A percentile compares a stretch with the other conserved stretches of the same genome.
phyloP scores from a whole-genome alignment of 2,113 vertebrate genomes.

The Plestiodon gilberti region DNA sequence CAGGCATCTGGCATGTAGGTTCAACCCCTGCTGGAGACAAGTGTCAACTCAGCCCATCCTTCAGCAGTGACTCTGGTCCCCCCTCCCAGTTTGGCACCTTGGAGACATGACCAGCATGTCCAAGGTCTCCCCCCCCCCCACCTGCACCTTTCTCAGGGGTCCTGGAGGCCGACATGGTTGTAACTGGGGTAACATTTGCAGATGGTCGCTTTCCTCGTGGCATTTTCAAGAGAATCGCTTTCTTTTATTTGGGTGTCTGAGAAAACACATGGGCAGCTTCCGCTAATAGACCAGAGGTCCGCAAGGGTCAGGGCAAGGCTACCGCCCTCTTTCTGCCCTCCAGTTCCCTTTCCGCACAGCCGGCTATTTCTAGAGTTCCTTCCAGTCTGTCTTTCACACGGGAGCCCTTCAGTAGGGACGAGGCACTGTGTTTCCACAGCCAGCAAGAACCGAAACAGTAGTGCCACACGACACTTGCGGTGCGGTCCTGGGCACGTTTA shows the following conservation, averaged over 20 bases:
- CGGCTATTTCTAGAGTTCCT: no score
- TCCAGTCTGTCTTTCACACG: no score
- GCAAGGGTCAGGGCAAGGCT: no score
- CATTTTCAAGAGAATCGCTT: background rate
- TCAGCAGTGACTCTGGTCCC: background rate
- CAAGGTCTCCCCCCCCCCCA: background rate
- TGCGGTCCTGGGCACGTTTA: no score
- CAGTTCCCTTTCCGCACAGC: no score
- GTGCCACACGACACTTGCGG: no score
- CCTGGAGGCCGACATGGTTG: background rate
- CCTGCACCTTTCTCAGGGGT: background rate
- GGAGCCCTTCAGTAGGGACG: no score
- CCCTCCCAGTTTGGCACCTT: background rate
- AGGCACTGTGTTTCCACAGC: no score
- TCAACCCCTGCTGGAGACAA: background rate
- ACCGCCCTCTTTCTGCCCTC: background rate
- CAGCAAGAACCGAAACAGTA: no score
- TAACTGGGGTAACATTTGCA: background rate
- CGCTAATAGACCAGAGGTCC: background rate
- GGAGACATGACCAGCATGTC: background rate
- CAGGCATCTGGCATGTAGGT: background rate
- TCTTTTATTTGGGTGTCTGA: background rate
- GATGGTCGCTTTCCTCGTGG: background rate
- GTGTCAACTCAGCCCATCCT: background rate
- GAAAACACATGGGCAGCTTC: background rate